These are phyloP conservation scores for Camelus bactrianus DNA, from an alignment of 2,113 vertebrate species.

Conservation along the genomic window DNA sequence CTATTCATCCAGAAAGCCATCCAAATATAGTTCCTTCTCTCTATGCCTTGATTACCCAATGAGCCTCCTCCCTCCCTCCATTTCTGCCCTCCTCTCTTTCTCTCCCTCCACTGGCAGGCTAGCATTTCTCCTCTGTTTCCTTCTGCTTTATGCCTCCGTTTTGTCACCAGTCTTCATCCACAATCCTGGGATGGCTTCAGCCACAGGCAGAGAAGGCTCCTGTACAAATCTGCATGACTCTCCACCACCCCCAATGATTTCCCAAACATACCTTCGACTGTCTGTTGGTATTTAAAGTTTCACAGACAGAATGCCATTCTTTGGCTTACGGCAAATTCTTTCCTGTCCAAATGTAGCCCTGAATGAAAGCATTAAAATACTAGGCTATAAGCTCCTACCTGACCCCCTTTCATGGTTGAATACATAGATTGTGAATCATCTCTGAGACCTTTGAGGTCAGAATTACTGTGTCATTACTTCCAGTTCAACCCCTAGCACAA, in stretches of 20 bases:
- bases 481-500: not conserved
- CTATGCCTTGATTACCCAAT: fast-evolving
- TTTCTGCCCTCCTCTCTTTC: too few species aligned
- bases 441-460: not conserved
- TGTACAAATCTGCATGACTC: not conserved
- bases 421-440: not conserved
- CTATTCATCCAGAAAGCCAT: not conserved
- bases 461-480: not conserved
- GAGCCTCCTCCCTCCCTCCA: not conserved
- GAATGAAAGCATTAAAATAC: not conserved
- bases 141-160: not conserved
- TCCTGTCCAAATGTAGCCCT: not conserved
- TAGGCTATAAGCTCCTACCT: not conserved
- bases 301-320: not conserved
- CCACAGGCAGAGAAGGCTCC: not conserved
- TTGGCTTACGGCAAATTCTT: not conserved
- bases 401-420: not conserved
- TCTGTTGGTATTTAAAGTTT: not conserved
- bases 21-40: not conserved
- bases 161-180: not conserved
- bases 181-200: not conserved
- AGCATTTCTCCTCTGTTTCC: not conserved
- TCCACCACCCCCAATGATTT: not conserved
- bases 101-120: not conserved
- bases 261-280: not conserved